Percentiles rank a stretch among this genome's conserved stretches.
These are phyloP conservation scores for Heteromurus nitidus DNA, from an alignment of 2,888 invertebrate species.

Conservation along the genomic window DNA sequence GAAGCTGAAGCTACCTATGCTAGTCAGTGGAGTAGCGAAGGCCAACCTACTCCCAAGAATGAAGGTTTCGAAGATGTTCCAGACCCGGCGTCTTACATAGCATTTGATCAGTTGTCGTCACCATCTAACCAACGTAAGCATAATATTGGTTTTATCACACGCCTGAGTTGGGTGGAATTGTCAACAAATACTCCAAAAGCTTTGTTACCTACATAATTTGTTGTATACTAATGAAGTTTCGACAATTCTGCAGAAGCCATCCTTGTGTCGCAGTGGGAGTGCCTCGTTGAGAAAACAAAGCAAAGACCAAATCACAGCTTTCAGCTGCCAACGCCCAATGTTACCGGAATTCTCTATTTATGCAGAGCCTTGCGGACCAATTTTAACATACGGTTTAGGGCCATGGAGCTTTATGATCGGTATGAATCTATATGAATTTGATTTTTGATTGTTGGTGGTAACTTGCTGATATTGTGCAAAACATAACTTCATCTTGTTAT, in stretches of 20 bases:
- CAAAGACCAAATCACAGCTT: constrained; percentile 2
- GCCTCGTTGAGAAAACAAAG: constrained; percentile 17
- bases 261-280: constrained; percentile 17
- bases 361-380: constrained; percentile 14
- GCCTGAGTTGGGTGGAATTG: not conserved
- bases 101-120: not conserved
- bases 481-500: not conserved
- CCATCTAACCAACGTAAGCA: constrained; percentile 13
- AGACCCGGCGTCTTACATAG: not conserved
- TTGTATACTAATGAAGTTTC: not conserved
- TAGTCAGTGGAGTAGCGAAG: too few relatives aligned
- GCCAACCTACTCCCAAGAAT: too few relatives aligned
- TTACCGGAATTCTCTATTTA: constrained; percentile 25
- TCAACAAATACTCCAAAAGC: too few relatives aligned
- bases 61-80: not conserved
- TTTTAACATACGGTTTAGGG: constrained; percentile 26
- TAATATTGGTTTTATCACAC: not conserved
- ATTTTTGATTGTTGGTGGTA: too few relatives aligned
- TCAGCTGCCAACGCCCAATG: not conserved
- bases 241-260: not conserved
- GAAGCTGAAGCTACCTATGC: not conserved
- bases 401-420: constrained; percentile 48
- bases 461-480: not conserved
- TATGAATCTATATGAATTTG: not conserved
- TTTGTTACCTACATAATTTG: not conserved